Conservation (phyloP, 2,797 vertebrate genomes). For the Podarcis siculus region DNA sequence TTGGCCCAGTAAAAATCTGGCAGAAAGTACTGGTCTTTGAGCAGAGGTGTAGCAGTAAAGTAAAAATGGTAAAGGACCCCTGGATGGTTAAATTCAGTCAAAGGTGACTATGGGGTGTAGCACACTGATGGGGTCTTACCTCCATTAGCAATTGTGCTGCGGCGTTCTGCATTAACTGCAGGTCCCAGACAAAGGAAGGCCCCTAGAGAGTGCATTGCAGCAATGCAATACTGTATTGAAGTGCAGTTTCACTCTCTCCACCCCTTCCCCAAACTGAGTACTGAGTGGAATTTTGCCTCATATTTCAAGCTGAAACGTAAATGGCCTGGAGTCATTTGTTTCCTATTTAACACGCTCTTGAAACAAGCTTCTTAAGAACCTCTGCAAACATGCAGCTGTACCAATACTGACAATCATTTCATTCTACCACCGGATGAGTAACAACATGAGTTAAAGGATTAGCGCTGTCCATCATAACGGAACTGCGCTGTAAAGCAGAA, state of each 20-base stretch:
- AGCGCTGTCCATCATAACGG: slow-evolving; percentile 55
- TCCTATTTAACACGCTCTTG: slow-evolving; percentile 71
- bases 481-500: slow-evolving; percentile 63
- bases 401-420: slow-evolving; percentile 67
- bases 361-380: slow-evolving; percentile 66
- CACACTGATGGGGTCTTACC: too few species aligned
- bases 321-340: slow-evolving; percentile 61
- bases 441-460: slow-evolving; percentile 65
- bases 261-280: not conserved
- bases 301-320: slow-evolving; percentile 42
- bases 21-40: too few species aligned
- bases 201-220: too few species aligned
- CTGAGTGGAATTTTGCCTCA: slow-evolving; percentile 1
- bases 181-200: too few species aligned
- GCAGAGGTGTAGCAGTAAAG: too few species aligned
- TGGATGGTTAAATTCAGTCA: too few species aligned
- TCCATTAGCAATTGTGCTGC: too few species aligned
- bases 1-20: too few species aligned
- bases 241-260: slow-evolving; percentile 43
- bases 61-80: too few species aligned
- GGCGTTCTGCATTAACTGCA: too few species aligned
- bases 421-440: slow-evolving; percentile 57
- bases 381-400: slow-evolving; percentile 69
- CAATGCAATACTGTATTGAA: not conserved
- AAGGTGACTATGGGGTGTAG: too few species aligned